These are phyloP conservation scores for Diachasmimorpha longicaudata DNA, from an alignment of 1,140 invertebrate species.

Conservation along the genomic window DNA sequence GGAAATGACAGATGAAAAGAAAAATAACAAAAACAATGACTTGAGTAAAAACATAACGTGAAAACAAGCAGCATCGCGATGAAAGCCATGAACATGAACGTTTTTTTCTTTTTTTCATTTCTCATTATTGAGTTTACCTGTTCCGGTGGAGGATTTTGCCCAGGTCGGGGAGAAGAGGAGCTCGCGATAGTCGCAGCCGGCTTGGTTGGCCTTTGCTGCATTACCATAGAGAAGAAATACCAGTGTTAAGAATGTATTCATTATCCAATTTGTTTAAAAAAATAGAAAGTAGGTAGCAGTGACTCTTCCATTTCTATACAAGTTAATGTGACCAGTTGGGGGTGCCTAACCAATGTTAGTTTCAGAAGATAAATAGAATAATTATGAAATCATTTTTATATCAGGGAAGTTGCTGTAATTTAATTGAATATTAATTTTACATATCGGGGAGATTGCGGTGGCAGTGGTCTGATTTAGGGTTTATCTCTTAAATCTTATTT, in stretches of 20 bases:
- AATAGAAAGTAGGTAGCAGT: background rate
- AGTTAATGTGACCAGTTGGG: background rate
- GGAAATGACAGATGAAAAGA: slow-evolving; percentile 8
- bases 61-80: slow-evolving; percentile 28
- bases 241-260: slow-evolving; percentile 41
- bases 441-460: no score
- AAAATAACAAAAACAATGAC: slow-evolving; percentile 34
- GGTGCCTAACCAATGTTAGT: background rate
- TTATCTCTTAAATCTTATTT: no score
- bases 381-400: background rate
- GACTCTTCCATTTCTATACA: slow-evolving; percentile 1
- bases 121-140: slow-evolving; percentile 64
- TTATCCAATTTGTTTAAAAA: slow-evolving; percentile 23
- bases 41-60: slow-evolving; percentile 29
- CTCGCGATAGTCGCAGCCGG: slow-evolving; percentile 65
- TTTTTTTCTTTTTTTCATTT: slow-evolving; percentile 15
- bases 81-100: slow-evolving; percentile 18
- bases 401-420: no score
- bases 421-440: no score
- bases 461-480: no score
- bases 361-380: background rate
- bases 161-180: slow-evolving; percentile 64
- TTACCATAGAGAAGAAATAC: slow-evolving; percentile 60
- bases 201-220: slow-evolving; percentile 67
- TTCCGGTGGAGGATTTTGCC: slow-evolving; percentile 67